Base-by-base conservation (phyloP, 2,888 invertebrate species). In the Tachina fera region DNA sequence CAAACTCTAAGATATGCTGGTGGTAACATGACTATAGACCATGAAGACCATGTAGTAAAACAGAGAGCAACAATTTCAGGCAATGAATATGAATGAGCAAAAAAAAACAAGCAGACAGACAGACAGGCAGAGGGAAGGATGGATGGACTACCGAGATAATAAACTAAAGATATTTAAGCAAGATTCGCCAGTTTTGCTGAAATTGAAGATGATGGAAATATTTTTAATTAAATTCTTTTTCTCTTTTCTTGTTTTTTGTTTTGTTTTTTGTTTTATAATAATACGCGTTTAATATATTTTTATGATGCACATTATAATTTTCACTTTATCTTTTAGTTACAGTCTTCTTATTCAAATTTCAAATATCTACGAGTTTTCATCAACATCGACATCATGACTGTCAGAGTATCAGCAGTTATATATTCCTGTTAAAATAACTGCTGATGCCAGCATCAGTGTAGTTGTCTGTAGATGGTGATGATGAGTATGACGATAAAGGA, bases 151-250 rank as follows among this genome's bases (percentile, higher is more conserved):
- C 4, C 31, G 31, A 31, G 0, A 31, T 31, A 81, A 81, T 82
- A 68, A 78, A 85, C 78, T 82, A 43, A 47, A 58, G 9, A 53
- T 16, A 74, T 31, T 63, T 75, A 9, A 75, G 65, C 49, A 49
- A 77, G 68, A 49, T 49, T 41, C 47, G 68, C 39, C 39, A 68
- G 49, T 70, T 78, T 60, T 41, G 16, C 47, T 77, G 16, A 82
- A 82, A 70, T 63, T 75, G 16, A 39, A 68, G 81, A 67, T 82
- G 53, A 72, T 63, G 75, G 39, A 72, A 81, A 81, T 77, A 81
- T 81, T 84, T 85, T 84, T 84, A 77, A 81, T 77, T 85, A 78
- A 81, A 75, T 78, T 77, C 53, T 71, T 71, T 78, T 68, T 43
- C 56, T 39, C 49, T 11, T 19, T 49, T n/a, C 6, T 68, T 49